A percentile compares a stretch with the other conserved stretches of the same genome.
These are phyloP conservation scores for Selenia dentaria DNA, from an alignment of 2,888 invertebrate species.

Conservation along the genomic window DNA sequence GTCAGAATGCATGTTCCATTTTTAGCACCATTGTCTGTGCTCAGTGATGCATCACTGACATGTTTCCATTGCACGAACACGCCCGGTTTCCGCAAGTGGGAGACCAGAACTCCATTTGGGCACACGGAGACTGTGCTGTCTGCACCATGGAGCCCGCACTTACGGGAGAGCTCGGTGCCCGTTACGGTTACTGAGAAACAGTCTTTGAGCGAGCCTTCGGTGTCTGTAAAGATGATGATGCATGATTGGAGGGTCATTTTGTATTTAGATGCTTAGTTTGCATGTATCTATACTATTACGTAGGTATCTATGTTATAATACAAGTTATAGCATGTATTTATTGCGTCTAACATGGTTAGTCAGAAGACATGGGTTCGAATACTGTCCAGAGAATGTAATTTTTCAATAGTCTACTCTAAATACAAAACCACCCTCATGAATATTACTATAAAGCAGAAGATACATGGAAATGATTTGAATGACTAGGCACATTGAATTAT, in stretches of 20 bases:
- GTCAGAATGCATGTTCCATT: constrained; percentile 85
- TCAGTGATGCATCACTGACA: constrained; percentile 82
- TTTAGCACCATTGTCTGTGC: constrained; percentile 82
- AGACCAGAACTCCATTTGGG: constrained; percentile 81
- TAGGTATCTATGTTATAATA: too few relatives aligned
- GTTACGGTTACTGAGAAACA: constrained; percentile 86
- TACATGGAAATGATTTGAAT: background rate
- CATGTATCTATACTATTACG: too few relatives aligned
- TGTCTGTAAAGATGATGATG: constrained; percentile 60
- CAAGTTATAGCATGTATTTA: too few relatives aligned
- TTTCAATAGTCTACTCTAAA: background rate
- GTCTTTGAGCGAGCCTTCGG: constrained; percentile 74
- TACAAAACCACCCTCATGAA: constrained; percentile 32
- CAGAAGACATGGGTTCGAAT: too few relatives aligned
- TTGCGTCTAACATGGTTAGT: too few relatives aligned
- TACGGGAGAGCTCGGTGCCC: constrained; percentile 86
- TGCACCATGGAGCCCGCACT: constrained; percentile 84
- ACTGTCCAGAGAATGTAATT: too few relatives aligned
- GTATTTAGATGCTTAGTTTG: constrained; percentile 1
- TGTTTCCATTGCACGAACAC: constrained; percentile 85
- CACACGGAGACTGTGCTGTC: constrained; percentile 84
- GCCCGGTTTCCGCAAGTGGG: constrained; percentile 75
- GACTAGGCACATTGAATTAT: too few relatives aligned
- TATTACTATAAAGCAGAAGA: constrained; percentile 20
- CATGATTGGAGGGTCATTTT: constrained; percentile 33